Conservation (phyloP, 2,113 vertebrate genomes). For the Trichechus manatus region DNA sequence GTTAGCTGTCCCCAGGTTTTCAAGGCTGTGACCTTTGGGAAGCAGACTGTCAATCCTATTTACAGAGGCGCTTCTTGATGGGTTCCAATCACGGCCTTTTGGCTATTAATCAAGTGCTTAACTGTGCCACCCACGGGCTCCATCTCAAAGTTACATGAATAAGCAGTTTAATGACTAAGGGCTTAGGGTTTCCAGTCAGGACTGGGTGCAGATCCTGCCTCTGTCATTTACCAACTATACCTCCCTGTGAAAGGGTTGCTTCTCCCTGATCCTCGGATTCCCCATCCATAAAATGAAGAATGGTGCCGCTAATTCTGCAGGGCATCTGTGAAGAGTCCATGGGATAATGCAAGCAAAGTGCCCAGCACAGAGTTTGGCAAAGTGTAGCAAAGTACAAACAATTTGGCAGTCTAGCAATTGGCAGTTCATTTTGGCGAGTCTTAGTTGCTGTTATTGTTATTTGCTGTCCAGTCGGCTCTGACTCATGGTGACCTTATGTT, state of each 20-base stretch:
- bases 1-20: too few relatives aligned
- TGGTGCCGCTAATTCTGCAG: neutral
- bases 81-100: too few relatives aligned
- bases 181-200: neutral
- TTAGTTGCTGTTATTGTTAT: too few relatives aligned
- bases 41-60: too few relatives aligned
- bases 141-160: neutral
- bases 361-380: neutral
- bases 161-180: neutral
- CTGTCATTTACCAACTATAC: fast-evolving
- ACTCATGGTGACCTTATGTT: too few relatives aligned
- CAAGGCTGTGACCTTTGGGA: too few relatives aligned
- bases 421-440: neutral
- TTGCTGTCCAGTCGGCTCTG: too few relatives aligned
- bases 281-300: too few relatives aligned
- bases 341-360: neutral
- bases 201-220: neutral
- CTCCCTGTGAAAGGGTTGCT: fast-evolving
- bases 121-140: too few relatives aligned
- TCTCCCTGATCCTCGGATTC: neutral
- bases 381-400: too few relatives aligned
- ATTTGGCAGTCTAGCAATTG: neutral
- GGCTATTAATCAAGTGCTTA: too few relatives aligned
- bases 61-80: too few relatives aligned
- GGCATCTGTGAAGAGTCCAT: neutral